phyloP scores from a whole-genome alignment of 1,140 invertebrate genomes.

The Cyrtorhinus lividipennis region DNA sequence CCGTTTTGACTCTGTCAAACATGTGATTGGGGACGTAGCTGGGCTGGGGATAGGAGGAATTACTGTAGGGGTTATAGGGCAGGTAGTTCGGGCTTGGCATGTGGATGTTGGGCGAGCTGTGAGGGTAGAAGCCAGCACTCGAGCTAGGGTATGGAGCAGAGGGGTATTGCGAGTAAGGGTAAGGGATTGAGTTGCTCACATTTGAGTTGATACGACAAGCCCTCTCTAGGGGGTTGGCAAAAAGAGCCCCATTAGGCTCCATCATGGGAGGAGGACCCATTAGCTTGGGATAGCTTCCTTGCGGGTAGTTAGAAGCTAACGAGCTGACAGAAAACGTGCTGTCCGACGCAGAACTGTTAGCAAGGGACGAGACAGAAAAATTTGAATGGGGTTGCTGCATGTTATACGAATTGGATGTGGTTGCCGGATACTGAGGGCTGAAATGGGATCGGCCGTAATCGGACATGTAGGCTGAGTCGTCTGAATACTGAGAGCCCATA shows the following conservation, averaged over 20 bases:
- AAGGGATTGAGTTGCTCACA: slow-evolving; percentile 28
- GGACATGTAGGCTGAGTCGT: slow-evolving; percentile 27
- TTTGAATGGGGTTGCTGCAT: slow-evolving; percentile 28
- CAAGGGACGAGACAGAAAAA: slow-evolving; percentile 32
- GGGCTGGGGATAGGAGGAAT: slow-evolving; percentile 33
- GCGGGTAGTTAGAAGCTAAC: slow-evolving; percentile 27
- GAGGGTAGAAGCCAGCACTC: slow-evolving; percentile 26
- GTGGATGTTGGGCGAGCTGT: slow-evolving; percentile 35
- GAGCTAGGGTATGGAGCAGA: slow-evolving; percentile 31
- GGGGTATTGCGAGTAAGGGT: slow-evolving; percentile 31
- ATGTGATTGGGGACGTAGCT: slow-evolving; percentile 33
- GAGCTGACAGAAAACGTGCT: slow-evolving; percentile 29
- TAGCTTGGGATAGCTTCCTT: slow-evolving; percentile 25
- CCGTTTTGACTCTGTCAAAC: slow-evolving; percentile 32
- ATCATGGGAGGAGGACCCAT: slow-evolving; percentile 24
- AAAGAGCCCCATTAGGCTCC: slow-evolving; percentile 25
- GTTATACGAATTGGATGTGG: slow-evolving; percentile 24
- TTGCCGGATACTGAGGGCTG: slow-evolving; percentile 23
- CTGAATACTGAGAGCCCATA: slow-evolving; percentile 23
- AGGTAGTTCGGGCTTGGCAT: slow-evolving; percentile 40
- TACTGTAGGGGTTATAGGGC: slow-evolving; percentile 32
- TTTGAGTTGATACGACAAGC: slow-evolving; percentile 15
- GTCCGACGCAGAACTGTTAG: slow-evolving; percentile 28
- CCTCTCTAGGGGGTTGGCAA: slow-evolving; percentile 25
- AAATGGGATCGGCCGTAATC: slow-evolving; percentile 25